phyloP scores from a whole-genome alignment of 2,888 invertebrate genomes.

The Mesorhabditis spiculigera region DNA sequence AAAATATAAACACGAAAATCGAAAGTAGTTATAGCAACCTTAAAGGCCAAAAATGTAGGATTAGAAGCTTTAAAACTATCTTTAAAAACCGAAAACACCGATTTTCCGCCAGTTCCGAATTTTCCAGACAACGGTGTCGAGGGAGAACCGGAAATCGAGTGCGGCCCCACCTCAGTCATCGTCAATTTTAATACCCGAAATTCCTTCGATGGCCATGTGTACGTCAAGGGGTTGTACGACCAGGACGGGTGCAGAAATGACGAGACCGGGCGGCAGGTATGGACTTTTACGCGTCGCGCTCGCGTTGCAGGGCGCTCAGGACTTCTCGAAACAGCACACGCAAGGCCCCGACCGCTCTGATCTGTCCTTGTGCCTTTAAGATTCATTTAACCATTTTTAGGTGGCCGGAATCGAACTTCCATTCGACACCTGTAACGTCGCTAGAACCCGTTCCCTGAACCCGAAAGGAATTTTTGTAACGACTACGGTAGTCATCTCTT shows the following conservation, averaged over 20 bases:
- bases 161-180: conserved; percentile 55
- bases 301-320: background rate
- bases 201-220: conserved; percentile 45
- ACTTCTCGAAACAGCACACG: background rate
- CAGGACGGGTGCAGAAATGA: conserved; percentile 36
- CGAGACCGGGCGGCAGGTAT: conserved; percentile 35
- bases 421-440: conserved; percentile 46
- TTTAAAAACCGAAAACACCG: too few species aligned
- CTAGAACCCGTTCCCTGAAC: conserved; percentile 55
- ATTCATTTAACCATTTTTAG: conserved; percentile 18
- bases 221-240: conserved; percentile 45
- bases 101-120: too few species aligned
- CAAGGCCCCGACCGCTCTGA: background rate
- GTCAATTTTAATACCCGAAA: conserved; percentile 46
- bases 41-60: too few species aligned
- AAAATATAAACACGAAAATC: too few species aligned
- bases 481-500: conserved; percentile 57
- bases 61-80: too few species aligned
- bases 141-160: conserved; percentile 55
- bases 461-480: conserved; percentile 57
- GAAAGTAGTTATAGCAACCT: too few species aligned
- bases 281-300: background rate
- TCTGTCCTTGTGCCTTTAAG: background rate
- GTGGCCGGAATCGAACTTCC: conserved; percentile 57
- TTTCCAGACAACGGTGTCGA: conserved; percentile 44